Evolutionary conservation across 2,113 vertebrate species (phyloP), one percentile per base, ranked within the genome.

Genomic region (Apteryx mantelli): DNA sequence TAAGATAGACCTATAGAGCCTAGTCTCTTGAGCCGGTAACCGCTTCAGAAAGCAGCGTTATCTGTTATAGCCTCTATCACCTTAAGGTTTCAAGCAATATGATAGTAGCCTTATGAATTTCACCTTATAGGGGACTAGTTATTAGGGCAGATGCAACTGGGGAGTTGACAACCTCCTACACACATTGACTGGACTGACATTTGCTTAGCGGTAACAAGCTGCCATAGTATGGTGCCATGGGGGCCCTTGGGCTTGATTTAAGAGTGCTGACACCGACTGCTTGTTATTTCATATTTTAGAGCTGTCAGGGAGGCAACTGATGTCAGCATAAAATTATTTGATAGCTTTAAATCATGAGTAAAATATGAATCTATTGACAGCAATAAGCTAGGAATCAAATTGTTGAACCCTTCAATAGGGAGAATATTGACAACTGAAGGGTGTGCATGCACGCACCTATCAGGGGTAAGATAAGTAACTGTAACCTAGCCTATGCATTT

Each of bases 211-310:
- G 96, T 99, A 99, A 99, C 98, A 98, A 99, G 97, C 98, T 97
- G 97, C 98, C 98, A 94, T 97, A 96, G 95, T 79, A 81, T 92
- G 95, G 96, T 98, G 94, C 96, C 97, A 97, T 97, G 97, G 98
- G 98, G 98, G 98, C 98, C 98, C 97, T 98, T 99, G 98, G 98
- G 97, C 92, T 98, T 98, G 96, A 98, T 97, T 98, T 98, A 98
- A 98, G 98, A 99, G 97, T 84, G 97, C 98, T 99, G 98, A 98
- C 98, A 98, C 96, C 95, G 98, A 97, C 97, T 98, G 98, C 99
- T 99, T 98, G 98, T 99, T 99, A 99, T 98, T 99, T 98, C 82
- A 88, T 98, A 91, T 99, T 98, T 99, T 98, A 97, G 97, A 98
- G 97, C 98, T 99, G 98, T 99, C 99, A 99, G 91, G 84, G 85